Percentiles rank a stretch among this genome's conserved stretches.
Evolutionary conservation across 1,140 invertebrate species (phyloP).

Genomic region (Eumaeus atala): DNA sequence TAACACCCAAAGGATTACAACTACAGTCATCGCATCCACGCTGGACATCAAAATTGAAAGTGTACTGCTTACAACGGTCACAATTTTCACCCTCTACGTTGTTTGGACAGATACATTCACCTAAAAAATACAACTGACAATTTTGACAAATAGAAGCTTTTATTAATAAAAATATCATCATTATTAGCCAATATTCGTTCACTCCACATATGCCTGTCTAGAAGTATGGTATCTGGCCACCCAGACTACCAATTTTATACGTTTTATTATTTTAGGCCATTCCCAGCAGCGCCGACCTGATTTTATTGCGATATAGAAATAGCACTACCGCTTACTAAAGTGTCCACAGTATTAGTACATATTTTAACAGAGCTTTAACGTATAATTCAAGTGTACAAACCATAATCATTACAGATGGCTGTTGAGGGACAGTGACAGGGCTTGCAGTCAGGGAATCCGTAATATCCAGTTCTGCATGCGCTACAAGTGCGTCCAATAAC

Average conservation of each 20-base stretch:
- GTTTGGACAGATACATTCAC: conserved; percentile 87
- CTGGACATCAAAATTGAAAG: conserved; percentile 95
- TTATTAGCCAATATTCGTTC: no score
- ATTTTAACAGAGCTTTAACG: no score
- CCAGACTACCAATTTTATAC: no score
- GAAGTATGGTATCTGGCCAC: no score
- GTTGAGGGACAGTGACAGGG: conserved; percentile 89
- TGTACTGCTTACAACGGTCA: conserved; percentile 89
- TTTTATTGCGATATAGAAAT: no score
- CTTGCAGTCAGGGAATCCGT: conserved; percentile 95
- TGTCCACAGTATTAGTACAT: no score
- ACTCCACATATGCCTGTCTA: no score
- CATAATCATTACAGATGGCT: conserved; percentile 84
- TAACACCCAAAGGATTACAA: conserved; percentile 89
- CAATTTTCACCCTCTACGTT: conserved; percentile 89
- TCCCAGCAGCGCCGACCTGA: no score
- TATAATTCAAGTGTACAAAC: conserved; percentile 28
- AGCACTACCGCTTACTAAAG: no score
- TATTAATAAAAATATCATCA: no score
- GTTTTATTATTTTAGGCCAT: no score
- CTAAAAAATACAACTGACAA: conserved; percentile 35
- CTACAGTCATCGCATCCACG: conserved; percentile 97
- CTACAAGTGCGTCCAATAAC: conserved; percentile 93
- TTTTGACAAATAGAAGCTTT: no score
- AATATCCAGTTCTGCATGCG: conserved; percentile 93